Evolutionary conservation across 64 coral and sea anemone species (phyloP).

Genomic region (Porites lutea): DNA sequence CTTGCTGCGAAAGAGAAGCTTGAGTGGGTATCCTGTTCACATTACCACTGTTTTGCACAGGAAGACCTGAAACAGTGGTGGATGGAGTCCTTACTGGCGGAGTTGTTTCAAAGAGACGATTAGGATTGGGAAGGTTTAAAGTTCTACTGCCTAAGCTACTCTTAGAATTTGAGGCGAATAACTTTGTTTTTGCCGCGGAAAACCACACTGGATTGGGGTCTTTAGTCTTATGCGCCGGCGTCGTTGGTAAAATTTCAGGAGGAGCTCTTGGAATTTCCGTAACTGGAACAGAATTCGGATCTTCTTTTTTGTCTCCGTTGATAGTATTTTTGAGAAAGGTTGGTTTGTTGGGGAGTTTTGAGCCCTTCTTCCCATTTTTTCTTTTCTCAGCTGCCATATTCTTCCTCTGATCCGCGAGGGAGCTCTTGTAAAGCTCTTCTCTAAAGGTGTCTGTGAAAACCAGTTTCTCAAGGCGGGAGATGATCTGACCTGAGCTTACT

Average conservation of each 20-base stretch:
- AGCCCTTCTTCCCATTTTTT: neutral
- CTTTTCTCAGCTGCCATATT: neutral
- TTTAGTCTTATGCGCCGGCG: neutral
- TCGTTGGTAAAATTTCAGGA: neutral
- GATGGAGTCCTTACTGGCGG: neutral
- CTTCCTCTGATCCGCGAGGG: neutral
- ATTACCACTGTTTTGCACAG: neutral
- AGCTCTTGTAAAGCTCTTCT: conserved; percentile 6
- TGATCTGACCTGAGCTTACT: conserved; percentile 55
- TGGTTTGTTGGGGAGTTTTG: neutral
- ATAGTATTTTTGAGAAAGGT: neutral
- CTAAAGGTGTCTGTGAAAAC: conserved; percentile 81
- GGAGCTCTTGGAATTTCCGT: conserved; percentile 52
- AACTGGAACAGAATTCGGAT: conserved; percentile 13
- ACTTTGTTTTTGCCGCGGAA: conserved; percentile 16
- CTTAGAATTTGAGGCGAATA: neutral
- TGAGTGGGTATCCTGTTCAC: conserved; percentile 20
- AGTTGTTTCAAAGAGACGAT: neutral
- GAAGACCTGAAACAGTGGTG: neutral
- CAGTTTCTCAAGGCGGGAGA: conserved; percentile 77
- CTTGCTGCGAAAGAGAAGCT: neutral
- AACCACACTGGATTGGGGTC: conserved; percentile 10
- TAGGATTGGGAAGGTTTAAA: neutral
- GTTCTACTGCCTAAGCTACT: neutral
- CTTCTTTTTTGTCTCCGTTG: neutral